Evolutionary conservation across 1,140 invertebrate species (phyloP).

Genomic region (Heliconius himera): DNA sequence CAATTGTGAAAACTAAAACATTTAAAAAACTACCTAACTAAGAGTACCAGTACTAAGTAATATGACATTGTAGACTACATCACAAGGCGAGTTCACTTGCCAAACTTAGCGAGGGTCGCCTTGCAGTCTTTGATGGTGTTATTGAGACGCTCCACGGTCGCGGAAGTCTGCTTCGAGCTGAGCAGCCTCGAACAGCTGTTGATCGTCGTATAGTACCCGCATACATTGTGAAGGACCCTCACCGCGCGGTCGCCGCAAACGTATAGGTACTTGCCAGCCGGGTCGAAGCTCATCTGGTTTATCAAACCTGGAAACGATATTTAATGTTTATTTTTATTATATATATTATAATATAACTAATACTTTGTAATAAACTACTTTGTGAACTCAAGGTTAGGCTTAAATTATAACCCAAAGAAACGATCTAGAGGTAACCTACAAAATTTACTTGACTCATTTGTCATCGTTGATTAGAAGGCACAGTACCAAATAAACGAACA

Average conservation of each 20-base stretch:
- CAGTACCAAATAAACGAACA: neutral
- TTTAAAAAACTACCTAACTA: neutral
- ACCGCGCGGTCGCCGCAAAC: slow-evolving; percentile 89
- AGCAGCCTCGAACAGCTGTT: slow-evolving; percentile 85
- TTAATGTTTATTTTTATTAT: slow-evolving; percentile 2
- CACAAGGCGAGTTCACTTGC: slow-evolving; percentile 42
- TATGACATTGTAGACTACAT: too few species aligned
- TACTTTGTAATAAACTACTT: neutral
- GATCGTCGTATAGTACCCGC: slow-evolving; percentile 87
- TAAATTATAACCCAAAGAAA: neutral
- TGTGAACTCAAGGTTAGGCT: neutral
- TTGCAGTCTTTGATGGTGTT: slow-evolving; percentile 86
- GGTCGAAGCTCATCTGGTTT: slow-evolving; percentile 87
- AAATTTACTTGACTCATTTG: neutral
- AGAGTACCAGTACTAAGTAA: neutral
- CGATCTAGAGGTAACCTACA: slow-evolving; percentile 1
- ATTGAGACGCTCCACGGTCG: slow-evolving; percentile 88
- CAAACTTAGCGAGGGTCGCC: slow-evolving; percentile 81
- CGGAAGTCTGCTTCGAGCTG: slow-evolving; percentile 84
- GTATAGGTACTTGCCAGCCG: slow-evolving; percentile 87
- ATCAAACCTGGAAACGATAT: slow-evolving; percentile 83
- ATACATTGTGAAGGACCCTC: slow-evolving; percentile 90
- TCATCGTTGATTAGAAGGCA: neutral
- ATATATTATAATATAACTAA: neutral
- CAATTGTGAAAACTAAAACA: neutral